These are phyloP conservation scores for Lasioglossum pauxillum DNA, from an alignment of 2,888 invertebrate genomes.

Conservation along the genomic window DNA sequence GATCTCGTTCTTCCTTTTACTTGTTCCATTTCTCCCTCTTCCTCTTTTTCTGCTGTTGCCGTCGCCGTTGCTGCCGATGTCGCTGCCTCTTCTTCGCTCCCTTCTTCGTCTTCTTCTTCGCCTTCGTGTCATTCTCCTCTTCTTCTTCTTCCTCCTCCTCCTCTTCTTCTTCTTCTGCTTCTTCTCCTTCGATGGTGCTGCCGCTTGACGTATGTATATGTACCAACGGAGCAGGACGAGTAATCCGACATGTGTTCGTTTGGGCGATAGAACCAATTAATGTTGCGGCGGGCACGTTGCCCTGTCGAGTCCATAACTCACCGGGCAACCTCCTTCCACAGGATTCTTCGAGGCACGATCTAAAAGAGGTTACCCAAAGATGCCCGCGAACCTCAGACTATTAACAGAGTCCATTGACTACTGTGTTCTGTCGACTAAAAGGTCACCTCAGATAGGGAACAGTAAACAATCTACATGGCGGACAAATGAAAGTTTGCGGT, in stretches of 20 bases:
- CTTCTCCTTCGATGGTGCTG: constrained; percentile 54
- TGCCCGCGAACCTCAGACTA: constrained; percentile 13
- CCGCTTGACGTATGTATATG: constrained; percentile 70
- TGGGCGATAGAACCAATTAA: constrained; percentile 81
- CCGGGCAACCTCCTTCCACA: constrained; percentile 60
- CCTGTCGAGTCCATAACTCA: constrained; percentile 75
- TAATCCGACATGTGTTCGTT: constrained; percentile 81
- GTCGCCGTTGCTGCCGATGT: constrained; percentile 33
- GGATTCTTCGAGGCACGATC: constrained; percentile 51
- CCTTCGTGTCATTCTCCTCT: constrained; percentile 30
- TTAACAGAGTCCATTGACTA: constrained; percentile 17
- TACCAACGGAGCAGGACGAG: constrained; percentile 69
- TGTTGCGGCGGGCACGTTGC: constrained; percentile 74
- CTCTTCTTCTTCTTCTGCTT: constrained; percentile 29
- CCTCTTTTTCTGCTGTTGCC: constrained; percentile 29
- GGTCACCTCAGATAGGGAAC: neutral
- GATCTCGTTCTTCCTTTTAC: constrained; percentile 73
- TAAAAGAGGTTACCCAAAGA: constrained; percentile 40
- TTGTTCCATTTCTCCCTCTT: constrained; percentile 57
- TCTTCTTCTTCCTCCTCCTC: constrained; percentile 33
- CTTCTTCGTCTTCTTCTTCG: constrained; percentile 36
- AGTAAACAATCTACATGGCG: too few species aligned
- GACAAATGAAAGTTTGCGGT: too few species aligned
- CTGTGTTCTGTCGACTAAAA: neutral
- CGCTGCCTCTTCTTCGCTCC: constrained; percentile 24